A percentile compares a stretch with the other conserved stretches of the same genome.
phyloP scores from a whole-genome alignment of 1,140 invertebrate genomes.

The Gonatopus flavifemur region DNA sequence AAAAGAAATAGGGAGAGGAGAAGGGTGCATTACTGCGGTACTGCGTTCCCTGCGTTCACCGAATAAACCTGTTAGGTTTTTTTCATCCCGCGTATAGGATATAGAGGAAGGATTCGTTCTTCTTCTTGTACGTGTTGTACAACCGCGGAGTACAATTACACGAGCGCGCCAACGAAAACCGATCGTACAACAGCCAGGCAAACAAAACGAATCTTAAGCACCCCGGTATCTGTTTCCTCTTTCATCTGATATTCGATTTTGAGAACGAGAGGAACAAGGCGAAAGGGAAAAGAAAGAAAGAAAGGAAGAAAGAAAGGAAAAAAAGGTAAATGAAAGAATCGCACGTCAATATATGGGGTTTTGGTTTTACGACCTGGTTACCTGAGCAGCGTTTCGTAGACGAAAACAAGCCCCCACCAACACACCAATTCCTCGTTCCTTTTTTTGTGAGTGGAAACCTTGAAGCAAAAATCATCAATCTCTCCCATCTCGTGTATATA shows the following conservation, averaged over 20 bases:
- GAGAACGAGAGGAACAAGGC: conserved; percentile 3
- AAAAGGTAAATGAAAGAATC: no score
- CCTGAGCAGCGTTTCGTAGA: no score
- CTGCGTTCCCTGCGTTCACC: conserved; percentile 8
- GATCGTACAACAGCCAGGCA: conserved; percentile 5
- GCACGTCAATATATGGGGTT: no score
- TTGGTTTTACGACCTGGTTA: no score
- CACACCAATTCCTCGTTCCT: no score
- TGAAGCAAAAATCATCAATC: no score
- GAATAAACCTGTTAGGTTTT: conserved; percentile 30
- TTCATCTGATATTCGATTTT: no score
- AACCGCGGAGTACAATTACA: conserved; percentile 11
- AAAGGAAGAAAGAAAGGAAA: conserved; percentile 1
- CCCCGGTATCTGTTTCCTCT: no score
- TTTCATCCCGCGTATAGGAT: conserved; percentile 9
- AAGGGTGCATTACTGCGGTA: neutral
- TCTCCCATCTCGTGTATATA: no score
- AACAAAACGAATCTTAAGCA: no score
- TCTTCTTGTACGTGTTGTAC: conserved; percentile 4
- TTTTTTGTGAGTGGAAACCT: no score
- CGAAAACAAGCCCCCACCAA: no score
- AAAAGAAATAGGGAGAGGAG: neutral
- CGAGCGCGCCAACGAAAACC: conserved; percentile 7
- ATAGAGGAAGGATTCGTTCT: conserved; percentile 22
- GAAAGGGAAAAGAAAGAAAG: neutral